Conservation (phyloP, 2,113 vertebrate genomes). For the Lagopus leucura region DNA sequence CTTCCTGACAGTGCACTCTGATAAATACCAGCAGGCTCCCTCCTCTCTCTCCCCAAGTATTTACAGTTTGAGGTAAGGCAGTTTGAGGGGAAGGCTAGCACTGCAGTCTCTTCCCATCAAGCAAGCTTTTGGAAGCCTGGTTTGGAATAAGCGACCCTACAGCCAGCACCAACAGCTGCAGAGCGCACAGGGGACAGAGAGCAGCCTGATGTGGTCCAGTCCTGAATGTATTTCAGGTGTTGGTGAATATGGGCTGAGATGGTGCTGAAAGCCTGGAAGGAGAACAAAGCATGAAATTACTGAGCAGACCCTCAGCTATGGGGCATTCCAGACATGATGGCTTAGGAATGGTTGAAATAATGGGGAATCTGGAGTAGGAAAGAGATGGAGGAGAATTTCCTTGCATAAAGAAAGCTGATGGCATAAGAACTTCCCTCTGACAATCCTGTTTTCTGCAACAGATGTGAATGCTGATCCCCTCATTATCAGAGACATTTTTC, state of each 20-base stretch:
- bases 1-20: constrained; percentile 17
- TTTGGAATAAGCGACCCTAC: rapidly evolving
- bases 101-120: background rate
- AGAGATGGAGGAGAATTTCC: background rate
- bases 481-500: background rate
- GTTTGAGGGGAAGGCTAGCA: background rate
- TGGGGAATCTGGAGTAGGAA: background rate
- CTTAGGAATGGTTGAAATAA: background rate
- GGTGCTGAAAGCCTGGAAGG: background rate
- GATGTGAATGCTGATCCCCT: background rate
- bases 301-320: background rate
- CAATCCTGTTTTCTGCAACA: rapidly evolving
- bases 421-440: background rate
- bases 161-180: background rate
- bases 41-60: background rate
- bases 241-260: background rate
- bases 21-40: constrained; percentile 49
- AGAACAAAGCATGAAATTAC: background rate
- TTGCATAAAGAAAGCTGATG: background rate
- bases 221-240: background rate
- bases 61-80: constrained; percentile 27
- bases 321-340: rapidly evolving
- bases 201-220: rapidly evolving
- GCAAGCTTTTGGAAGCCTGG: background rate
- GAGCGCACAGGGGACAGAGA: background rate